phyloP scores from a whole-genome alignment of 2,888 invertebrate genomes.

The Oscheius sp. region DNA sequence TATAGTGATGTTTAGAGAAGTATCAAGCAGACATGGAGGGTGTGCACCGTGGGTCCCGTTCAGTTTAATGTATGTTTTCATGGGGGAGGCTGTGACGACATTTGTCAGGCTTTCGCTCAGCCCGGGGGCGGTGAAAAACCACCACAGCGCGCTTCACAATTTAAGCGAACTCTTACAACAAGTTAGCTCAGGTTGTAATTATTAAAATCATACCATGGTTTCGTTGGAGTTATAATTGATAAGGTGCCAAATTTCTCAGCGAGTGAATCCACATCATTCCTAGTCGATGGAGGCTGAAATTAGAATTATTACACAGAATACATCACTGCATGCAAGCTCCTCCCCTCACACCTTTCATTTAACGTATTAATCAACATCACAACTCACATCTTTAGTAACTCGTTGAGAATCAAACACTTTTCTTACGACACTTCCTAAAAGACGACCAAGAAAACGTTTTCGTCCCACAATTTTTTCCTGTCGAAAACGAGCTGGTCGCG shows the following conservation, averaged over 20 bases:
- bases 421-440: slow-evolving; percentile 52
- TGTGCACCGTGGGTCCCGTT: slow-evolving; percentile 27
- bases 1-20: background rate
- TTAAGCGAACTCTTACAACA: background rate
- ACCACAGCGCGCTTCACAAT: slow-evolving; percentile 6
- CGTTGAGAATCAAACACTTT: slow-evolving; percentile 55
- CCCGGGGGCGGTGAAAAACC: slow-evolving; percentile 23
- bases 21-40: slow-evolving; percentile 4
- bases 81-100: slow-evolving; percentile 30
- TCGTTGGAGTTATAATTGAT: background rate
- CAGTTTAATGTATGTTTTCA: slow-evolving; percentile 34
- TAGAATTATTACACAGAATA: background rate
- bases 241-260: background rate
- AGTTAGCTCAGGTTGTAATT: background rate
- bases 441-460: slow-evolving; percentile 41
- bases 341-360: no score
- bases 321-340: no score
- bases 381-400: slow-evolving; percentile 50
- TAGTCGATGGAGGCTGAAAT: slow-evolving; percentile 9
- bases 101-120: slow-evolving; percentile 27
- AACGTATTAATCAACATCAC: no score
- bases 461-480: slow-evolving; percentile 6
- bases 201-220: slow-evolving; percentile 6
- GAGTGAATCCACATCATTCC: background rate
- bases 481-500: slow-evolving; percentile 27